Percentiles rank a stretch among this genome's conserved stretches.
phyloP scores from a whole-genome alignment of 2,113 vertebrate genomes.

The Periophthalmodon schlosseri region DNA sequence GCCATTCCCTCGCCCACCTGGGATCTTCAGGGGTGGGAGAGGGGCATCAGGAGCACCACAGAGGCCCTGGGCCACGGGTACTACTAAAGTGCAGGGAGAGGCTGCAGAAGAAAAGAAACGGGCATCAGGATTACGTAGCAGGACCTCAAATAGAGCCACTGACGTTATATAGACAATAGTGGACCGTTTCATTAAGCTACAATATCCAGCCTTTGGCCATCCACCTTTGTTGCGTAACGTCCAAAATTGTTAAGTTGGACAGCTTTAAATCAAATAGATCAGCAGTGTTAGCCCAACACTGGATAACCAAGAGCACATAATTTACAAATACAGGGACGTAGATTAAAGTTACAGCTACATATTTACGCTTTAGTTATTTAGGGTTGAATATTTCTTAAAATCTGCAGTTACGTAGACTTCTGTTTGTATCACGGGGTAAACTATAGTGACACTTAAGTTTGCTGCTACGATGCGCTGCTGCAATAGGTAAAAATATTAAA shows the following conservation, averaged over 20 bases:
- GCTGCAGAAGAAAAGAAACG: slow-evolving; percentile 68
- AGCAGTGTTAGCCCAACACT: not conserved
- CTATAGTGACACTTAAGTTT: too few species aligned
- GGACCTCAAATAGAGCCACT: not conserved
- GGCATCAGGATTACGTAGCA: not conserved
- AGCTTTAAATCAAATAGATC: not conserved
- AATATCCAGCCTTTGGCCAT: not conserved
- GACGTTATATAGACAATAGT: not conserved
- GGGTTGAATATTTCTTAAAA: not conserved
- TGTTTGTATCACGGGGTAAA: too few species aligned
- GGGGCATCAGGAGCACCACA: slow-evolving; percentile 99
- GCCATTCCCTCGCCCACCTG: slow-evolving; percentile 99
- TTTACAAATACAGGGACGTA: not conserved
- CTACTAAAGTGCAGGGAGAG: slow-evolving; percentile 90
- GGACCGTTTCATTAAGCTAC: not conserved
- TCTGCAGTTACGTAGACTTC: not conserved
- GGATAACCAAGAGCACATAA: not conserved
- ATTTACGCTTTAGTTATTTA: not conserved
- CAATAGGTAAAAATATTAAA: not conserved
- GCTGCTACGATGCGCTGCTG: not conserved
- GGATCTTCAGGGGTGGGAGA: slow-evolving; percentile 99
- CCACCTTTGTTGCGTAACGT: not conserved
- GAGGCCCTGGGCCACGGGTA: slow-evolving; percentile 98
- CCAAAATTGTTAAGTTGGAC: too few species aligned
- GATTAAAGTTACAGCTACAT: not conserved